Base-by-base conservation (phyloP, 2,888 invertebrate species). In the Caenorhabditis zanzibari region DNA sequence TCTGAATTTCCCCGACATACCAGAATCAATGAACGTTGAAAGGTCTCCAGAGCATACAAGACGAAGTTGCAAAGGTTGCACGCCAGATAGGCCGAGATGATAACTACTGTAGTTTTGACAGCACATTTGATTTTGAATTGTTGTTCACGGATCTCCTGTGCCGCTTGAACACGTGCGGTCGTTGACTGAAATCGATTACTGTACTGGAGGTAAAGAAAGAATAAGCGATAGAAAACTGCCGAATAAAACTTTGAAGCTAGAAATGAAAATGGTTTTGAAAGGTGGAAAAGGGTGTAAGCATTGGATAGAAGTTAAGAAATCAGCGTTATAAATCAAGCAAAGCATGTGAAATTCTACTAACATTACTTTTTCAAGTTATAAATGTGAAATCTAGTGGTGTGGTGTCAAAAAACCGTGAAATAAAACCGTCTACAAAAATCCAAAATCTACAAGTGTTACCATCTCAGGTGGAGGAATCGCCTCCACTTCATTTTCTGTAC, bases 21-120 rank as follows among this genome's bases (percentile, higher is more conserved):
- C 41, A 74, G 47, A 19, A 87, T 82, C 32, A 79, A 73, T 10
- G 47, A 52, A 35, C 54, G 54, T 24, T 68, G 54, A 77, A 87
- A 89, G 49, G 81, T 87, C 54, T 90, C 90, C 49, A 88, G 56
- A 19, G 69, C 71, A 79, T 88, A 89, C 10, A 88, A 80, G 9
- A 86, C 56, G 68, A 90, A 88, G 61, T 90, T 88, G 47, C 88
- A 69, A 26, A 86, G 81, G 66, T 89, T 90, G 54, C 90, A 90
- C 5, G 85, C 84, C 26, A 90, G 88, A 80, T 90, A 90, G 1
- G 88, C 86, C 0, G 86, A 76, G 28, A 90, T 86, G n/a, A 90
- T 85, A 9, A 87, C 87, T 5, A 85, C 86, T 2, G 89, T 88
- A 0, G 90, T 89, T 44, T 85, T 82, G 26, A 88, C 85, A 14